Conservation (phyloP, 2,797 vertebrate genomes). For the Perdix hodgsoniae region DNA sequence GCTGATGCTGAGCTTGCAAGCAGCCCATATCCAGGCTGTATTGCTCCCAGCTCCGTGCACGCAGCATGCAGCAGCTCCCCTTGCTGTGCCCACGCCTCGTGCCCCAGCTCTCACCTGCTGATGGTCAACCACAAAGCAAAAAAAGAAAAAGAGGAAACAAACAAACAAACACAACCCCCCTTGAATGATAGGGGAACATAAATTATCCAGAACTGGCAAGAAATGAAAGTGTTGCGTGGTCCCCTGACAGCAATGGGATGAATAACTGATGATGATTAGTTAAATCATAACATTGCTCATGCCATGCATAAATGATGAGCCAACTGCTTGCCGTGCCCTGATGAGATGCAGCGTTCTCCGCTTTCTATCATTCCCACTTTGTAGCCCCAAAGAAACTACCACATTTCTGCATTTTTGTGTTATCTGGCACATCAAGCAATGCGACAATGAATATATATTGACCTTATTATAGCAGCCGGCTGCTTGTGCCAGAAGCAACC, state of each 20-base stretch:
- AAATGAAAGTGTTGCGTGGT: slow-evolving; percentile 73
- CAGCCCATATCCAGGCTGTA: accelerated
- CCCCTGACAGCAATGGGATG: slow-evolving; percentile 78
- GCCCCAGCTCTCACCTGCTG: neutral
- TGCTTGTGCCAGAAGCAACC: slow-evolving; percentile 82
- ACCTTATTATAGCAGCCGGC: slow-evolving; percentile 86
- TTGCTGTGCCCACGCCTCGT: neutral
- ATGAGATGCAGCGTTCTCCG: slow-evolving; percentile 54
- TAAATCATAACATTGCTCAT: slow-evolving; percentile 80
- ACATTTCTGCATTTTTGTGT: slow-evolving; percentile 67
- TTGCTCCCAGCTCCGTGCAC: neutral
- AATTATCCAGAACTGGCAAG: slow-evolving; percentile 79
- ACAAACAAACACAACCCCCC: neutral
- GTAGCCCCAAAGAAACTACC: slow-evolving; percentile 71
- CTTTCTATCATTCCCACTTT: slow-evolving; percentile 52
- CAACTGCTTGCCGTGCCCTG: slow-evolving; percentile 69
- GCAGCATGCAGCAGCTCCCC: neutral
- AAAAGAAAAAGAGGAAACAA: neutral
- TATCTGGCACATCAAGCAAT: slow-evolving; percentile 82
- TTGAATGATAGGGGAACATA: slow-evolving; percentile 65
- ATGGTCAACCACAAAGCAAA: neutral
- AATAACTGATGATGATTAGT: slow-evolving; percentile 81
- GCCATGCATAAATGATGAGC: slow-evolving; percentile 82
- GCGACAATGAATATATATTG: slow-evolving; percentile 87
- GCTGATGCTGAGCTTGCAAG: neutral